phyloP scores from a whole-genome alignment of 2,113 vertebrate species.

The Rostratula benghalensis region DNA sequence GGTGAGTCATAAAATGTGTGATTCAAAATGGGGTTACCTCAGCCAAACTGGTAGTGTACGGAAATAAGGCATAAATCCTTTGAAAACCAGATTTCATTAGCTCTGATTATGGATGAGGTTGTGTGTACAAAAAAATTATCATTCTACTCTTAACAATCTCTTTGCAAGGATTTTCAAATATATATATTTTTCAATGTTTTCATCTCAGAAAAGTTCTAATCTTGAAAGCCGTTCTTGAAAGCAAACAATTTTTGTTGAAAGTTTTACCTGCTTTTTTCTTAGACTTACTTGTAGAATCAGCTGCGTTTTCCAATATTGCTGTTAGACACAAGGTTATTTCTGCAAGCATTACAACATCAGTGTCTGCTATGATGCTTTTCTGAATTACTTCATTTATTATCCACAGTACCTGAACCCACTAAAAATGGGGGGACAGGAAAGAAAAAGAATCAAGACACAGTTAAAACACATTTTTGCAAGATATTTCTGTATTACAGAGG shows the following conservation, averaged over 20 bases:
- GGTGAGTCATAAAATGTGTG: neutral
- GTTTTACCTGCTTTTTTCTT: slow-evolving; percentile 69
- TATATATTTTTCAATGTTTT: neutral
- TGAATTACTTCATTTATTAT: slow-evolving; percentile 83
- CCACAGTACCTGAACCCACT: slow-evolving; percentile 87
- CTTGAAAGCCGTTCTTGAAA: neutral
- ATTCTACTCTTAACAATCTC: neutral
- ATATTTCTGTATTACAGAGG: neutral
- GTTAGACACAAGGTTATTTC: slow-evolving; percentile 81
- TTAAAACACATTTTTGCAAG: neutral
- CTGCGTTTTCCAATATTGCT: slow-evolving; percentile 78
- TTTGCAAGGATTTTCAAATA: neutral
- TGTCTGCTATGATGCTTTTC: slow-evolving; percentile 67
- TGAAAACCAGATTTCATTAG: neutral
- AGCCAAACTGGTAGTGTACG: neutral
- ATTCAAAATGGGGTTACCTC: neutral
- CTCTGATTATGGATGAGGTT: neutral
- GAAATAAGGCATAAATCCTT: neutral
- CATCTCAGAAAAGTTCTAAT: neutral
- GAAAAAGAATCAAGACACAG: neutral
- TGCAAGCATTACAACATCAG: slow-evolving; percentile 75
- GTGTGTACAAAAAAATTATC: neutral
- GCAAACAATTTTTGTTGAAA: neutral
- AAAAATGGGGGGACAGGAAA: neutral
- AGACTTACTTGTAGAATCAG: slow-evolving; percentile 56